Evolutionary conservation across 1,140 invertebrate genomes (phyloP).

Genomic region (Lordiphosa stackelbergi): DNA sequence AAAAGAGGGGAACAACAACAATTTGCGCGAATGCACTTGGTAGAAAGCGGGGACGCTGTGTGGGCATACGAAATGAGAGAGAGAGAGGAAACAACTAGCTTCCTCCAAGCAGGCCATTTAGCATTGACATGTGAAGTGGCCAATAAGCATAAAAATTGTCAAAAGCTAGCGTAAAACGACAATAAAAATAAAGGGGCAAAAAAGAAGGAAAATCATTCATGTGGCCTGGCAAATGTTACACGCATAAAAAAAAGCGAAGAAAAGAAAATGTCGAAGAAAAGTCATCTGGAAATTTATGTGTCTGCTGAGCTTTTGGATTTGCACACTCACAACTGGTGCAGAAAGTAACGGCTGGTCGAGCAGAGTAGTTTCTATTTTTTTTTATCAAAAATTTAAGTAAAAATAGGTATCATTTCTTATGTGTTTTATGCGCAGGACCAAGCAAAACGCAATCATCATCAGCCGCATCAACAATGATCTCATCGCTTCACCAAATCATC

Average conservation of each 20-base stretch:
- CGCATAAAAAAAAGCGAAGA: slow-evolving; percentile 2
- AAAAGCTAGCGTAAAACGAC: slow-evolving; percentile 2
- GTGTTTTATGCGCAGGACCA: too few species aligned
- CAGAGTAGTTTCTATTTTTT: too few species aligned
- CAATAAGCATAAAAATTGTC: slow-evolving; percentile 17
- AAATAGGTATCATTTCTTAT: slow-evolving; percentile 18
- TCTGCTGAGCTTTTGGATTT: slow-evolving; percentile 9
- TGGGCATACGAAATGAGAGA: too few species aligned
- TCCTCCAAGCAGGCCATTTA: neutral
- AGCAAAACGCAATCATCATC: slow-evolving; percentile 52
- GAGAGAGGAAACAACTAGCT: too few species aligned
- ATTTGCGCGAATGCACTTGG: slow-evolving; percentile 14
- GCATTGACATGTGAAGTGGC: neutral
- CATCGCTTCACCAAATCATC: slow-evolving; percentile 32
- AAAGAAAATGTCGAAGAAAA: slow-evolving; percentile 15
- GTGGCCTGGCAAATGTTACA: neutral
- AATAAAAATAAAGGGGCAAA: slow-evolving; percentile 1
- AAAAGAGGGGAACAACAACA: too few species aligned
- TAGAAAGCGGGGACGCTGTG: neutral
- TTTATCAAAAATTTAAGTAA: neutral
- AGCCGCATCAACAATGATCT: slow-evolving; percentile 30
- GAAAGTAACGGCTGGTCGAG: neutral
- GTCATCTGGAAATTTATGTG: slow-evolving; percentile 14
- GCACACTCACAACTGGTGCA: neutral
- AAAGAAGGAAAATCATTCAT: neutral